Conservation (phyloP, 2,888 invertebrate species). For the Sepiola atlantica region DNA sequence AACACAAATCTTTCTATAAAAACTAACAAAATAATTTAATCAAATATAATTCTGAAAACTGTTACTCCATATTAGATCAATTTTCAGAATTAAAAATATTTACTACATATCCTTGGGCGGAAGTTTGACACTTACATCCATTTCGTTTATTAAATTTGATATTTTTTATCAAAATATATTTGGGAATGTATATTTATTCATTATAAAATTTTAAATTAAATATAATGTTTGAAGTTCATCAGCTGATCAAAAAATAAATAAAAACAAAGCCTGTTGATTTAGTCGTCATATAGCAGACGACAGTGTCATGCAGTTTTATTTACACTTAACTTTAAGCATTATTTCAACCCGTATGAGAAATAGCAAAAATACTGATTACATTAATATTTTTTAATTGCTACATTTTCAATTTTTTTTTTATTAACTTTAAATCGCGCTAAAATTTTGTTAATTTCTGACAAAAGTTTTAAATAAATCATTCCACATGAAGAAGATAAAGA, state of each 20-base stretch:
- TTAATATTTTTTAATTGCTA: background rate
- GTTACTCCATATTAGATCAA: background rate
- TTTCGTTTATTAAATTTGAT: background rate
- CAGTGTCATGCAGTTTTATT: background rate
- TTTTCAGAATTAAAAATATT: background rate
- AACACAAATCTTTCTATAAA: background rate
- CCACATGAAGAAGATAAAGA: background rate
- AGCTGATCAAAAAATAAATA: background rate
- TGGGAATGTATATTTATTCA: background rate
- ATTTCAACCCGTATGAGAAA: background rate
- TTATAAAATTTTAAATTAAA: background rate
- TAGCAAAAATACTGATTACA: background rate
- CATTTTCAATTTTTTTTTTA: background rate
- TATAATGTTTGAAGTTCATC: background rate
- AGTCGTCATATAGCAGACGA: background rate
- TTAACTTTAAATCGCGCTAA: background rate
- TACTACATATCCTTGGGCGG: constrained; percentile 42
- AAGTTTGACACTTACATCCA: background rate
- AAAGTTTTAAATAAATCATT: background rate
- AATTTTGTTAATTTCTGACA: background rate
- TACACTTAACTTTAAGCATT: background rate
- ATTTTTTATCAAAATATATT: background rate
- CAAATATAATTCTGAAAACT: background rate
- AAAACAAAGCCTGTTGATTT: background rate
- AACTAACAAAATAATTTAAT: background rate